Conservation (phyloP, 92 coral and sea anemone genomes). For the Virgularia gustaviana region DNA sequence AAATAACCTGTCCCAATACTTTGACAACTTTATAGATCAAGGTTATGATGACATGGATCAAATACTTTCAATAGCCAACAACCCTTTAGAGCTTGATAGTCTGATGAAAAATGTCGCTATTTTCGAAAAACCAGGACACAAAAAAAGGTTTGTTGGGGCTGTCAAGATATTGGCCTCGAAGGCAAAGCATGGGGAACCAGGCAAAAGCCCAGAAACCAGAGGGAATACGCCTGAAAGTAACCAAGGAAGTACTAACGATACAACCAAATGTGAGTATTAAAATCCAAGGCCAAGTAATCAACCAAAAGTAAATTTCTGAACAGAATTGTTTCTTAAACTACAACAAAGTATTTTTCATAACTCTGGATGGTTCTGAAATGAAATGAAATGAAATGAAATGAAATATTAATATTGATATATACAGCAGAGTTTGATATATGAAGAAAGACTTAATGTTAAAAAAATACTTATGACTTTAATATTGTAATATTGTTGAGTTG, state of each 20-base stretch:
- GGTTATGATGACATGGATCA: conserved; percentile 48
- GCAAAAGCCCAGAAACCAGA: conserved; percentile 3
- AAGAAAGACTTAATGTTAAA: neutral
- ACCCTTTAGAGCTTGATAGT: conserved; percentile 23
- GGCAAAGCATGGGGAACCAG: conserved; percentile 19
- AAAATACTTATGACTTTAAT: no score
- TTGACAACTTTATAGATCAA: conserved; percentile 35
- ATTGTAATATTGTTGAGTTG: neutral
- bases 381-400: neutral
- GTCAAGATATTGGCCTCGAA: conserved; percentile 33
- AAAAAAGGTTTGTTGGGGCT: conserved; percentile 39
- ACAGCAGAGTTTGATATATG: neutral
- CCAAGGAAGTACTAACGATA: conserved; percentile 10
- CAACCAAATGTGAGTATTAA: conserved; percentile 4
- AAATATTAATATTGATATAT: neutral
- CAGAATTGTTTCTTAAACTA: neutral
- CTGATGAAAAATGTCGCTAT: conserved; percentile 38
- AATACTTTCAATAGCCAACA: conserved; percentile 32
- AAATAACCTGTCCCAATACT: conserved; percentile 31
- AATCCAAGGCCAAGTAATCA: conserved; percentile 4
- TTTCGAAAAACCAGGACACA: conserved; percentile 28
- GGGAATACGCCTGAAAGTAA: neutral
- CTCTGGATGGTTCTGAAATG: no score
- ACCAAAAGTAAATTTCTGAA: neutral
- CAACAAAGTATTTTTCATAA: no score